Evolutionary conservation across 2,888 invertebrate genomes (phyloP).

Genomic region (Aleiodes alternator): DNA sequence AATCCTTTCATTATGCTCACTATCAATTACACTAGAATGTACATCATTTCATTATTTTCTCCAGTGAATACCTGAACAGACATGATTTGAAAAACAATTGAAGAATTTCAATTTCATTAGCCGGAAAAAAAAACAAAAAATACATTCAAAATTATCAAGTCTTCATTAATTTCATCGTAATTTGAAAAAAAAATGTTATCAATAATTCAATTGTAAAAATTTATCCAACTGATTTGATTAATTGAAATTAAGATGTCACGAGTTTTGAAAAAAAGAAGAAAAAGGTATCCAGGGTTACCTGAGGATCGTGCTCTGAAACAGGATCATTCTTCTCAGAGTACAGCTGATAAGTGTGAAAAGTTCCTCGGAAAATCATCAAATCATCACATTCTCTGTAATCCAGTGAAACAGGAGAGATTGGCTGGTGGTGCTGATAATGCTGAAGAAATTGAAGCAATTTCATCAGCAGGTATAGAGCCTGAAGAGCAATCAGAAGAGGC

Average conservation of each 20-base stretch:
- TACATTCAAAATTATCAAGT: slow-evolving; percentile 21
- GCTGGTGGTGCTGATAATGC: slow-evolving; percentile 52
- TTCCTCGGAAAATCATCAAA: slow-evolving; percentile 42
- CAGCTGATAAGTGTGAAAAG: slow-evolving; percentile 41
- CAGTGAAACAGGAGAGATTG: slow-evolving; percentile 46
- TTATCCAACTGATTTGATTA: background rate
- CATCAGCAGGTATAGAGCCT: background rate
- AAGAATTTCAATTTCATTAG: background rate
- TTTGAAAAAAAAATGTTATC: background rate
- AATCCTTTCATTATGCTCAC: too few species aligned
- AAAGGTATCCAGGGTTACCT: background rate
- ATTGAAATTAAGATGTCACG: slow-evolving; percentile 1
- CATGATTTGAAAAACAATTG: slow-evolving; percentile 12
- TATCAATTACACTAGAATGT: too few species aligned
- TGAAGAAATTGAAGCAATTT: background rate
- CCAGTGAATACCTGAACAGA: too few species aligned
- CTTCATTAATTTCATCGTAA: background rate
- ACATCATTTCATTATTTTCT: too few species aligned
- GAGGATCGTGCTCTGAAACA: background rate
- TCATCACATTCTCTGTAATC: slow-evolving; percentile 25
- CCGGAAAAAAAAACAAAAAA: background rate
- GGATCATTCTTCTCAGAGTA: background rate
- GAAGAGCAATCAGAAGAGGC: background rate
- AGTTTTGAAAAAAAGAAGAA: slow-evolving; percentile 12
- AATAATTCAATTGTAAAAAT: background rate